Evolutionary conservation across 2,888 invertebrate genomes (phyloP).

Genomic region (Barypeithes pellucidus): DNA sequence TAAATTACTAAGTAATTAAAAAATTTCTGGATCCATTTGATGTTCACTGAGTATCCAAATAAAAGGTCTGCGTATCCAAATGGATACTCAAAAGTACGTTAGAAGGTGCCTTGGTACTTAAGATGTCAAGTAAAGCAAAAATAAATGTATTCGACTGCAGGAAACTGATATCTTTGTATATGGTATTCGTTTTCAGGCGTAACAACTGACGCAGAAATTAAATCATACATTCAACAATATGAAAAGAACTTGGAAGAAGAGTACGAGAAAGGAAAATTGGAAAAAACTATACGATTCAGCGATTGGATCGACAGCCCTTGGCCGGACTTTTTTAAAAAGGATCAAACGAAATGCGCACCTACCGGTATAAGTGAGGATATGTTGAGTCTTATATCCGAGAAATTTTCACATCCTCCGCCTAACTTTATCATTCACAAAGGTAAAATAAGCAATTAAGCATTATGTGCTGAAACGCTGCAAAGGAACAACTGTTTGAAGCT

Average conservation of each 20-base stretch:
- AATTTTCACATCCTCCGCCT: constrained; percentile 88
- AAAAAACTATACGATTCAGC: constrained; percentile 91
- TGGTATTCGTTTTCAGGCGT: constrained; percentile 72
- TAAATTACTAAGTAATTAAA: too few relatives aligned
- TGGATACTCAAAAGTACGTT: too few relatives aligned
- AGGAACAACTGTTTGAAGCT: too few relatives aligned
- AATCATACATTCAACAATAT: constrained; percentile 90
- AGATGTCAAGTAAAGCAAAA: too few relatives aligned
- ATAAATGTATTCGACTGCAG: too few relatives aligned
- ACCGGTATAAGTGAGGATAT: constrained; percentile 91
- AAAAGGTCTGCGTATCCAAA: too few relatives aligned
- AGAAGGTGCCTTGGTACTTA: too few relatives aligned
- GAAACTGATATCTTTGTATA: too few relatives aligned
- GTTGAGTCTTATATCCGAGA: constrained; percentile 86
- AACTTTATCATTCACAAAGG: constrained; percentile 92
- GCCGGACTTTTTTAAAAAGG: constrained; percentile 91
- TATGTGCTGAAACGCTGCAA: too few relatives aligned
- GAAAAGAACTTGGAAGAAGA: constrained; percentile 94
- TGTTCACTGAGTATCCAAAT: too few relatives aligned
- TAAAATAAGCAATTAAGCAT: constrained; percentile 59
- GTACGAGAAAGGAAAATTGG: constrained; percentile 81
- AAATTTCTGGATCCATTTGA: too few relatives aligned
- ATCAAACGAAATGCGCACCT: constrained; percentile 84
- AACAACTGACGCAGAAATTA: constrained; percentile 80
- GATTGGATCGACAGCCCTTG: constrained; percentile 98